Conservation (phyloP, 2,888 invertebrate species). For the Gortyna flavago region DNA sequence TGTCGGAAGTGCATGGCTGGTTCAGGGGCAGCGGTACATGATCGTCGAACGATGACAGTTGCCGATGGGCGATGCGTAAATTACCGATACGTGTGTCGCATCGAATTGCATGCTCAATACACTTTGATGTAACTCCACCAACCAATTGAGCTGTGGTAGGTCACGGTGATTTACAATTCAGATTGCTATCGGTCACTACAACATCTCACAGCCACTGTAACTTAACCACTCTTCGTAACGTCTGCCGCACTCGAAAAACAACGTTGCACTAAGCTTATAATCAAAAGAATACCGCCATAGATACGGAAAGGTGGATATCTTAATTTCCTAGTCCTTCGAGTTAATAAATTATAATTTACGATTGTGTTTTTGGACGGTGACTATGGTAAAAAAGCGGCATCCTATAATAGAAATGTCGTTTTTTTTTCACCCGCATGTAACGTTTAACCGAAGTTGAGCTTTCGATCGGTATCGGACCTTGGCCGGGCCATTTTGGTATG, state of each 20-base stretch:
- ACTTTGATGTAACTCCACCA: constrained; percentile 78
- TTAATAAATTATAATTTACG: constrained; percentile 89
- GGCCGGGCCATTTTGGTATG: constrained; percentile 71
- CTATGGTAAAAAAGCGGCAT: constrained; percentile 82
- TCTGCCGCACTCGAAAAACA: constrained; percentile 78
- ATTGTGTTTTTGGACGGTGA: constrained; percentile 81
- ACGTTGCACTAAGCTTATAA: constrained; percentile 78
- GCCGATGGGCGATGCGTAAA: constrained; percentile 76
- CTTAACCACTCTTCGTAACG: constrained; percentile 70
- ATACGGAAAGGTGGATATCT: constrained; percentile 84
- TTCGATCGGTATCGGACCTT: constrained; percentile 77
- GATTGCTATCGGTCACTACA: constrained; percentile 73
- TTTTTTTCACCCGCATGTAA: constrained; percentile 84
- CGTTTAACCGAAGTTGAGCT: constrained; percentile 80
- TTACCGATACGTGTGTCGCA: constrained; percentile 84
- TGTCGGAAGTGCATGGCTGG: constrained; percentile 33
- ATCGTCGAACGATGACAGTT: constrained; percentile 62
- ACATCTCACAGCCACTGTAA: constrained; percentile 67
- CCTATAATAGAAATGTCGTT: constrained; percentile 88
- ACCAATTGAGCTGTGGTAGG: constrained; percentile 83
- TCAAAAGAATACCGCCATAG: constrained; percentile 85
- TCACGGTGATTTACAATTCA: constrained; percentile 77
- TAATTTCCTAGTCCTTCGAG: constrained; percentile 84
- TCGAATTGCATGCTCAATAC: constrained; percentile 75
- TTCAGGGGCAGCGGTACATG: constrained; percentile 39